Conservation (phyloP, 2,888 invertebrate genomes). For the Selenia dentaria region DNA sequence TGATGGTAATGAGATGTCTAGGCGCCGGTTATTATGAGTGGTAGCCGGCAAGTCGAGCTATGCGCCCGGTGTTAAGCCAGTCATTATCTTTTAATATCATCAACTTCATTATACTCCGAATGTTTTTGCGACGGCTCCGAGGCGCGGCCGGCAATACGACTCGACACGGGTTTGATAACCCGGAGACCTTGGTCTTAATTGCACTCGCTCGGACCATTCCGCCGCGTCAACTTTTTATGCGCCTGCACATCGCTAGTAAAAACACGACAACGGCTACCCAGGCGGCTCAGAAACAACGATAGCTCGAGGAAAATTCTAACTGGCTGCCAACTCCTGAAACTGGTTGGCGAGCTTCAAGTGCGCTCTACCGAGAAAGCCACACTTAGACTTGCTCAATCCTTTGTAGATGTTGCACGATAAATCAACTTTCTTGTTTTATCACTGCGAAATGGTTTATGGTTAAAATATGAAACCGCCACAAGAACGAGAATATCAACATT, state of each 20-base stretch:
- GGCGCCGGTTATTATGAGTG: conserved; percentile 18
- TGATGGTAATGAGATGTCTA: conserved; percentile 18
- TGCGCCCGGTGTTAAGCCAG: conserved; percentile 68
- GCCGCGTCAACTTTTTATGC: conserved; percentile 80
- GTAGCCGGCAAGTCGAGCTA: conserved; percentile 38
- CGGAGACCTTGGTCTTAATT: conserved; percentile 85
- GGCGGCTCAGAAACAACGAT: conserved; percentile 63
- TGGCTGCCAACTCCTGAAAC: conserved; percentile 54
- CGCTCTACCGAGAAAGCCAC: conserved; percentile 71
- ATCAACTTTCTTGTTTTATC: conserved; percentile 52
- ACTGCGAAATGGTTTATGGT: conserved; percentile 33
- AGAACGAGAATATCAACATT: too few species aligned
- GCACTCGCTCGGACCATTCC: conserved; percentile 81
- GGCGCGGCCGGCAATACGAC: conserved; percentile 70
- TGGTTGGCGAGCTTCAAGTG: conserved; percentile 60
- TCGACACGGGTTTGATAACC: conserved; percentile 83
- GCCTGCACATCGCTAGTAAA: conserved; percentile 82
- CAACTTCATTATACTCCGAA: conserved; percentile 78
- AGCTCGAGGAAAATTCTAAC: conserved; percentile 57
- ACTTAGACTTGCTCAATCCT: conserved; percentile 54
- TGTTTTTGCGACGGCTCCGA: conserved; percentile 77
- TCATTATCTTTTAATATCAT: conserved; percentile 82
- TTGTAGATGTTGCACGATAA: conserved; percentile 61
- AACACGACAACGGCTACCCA: conserved; percentile 73
- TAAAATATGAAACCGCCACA: conserved; percentile 21